Base-by-base conservation (phyloP, 2,113 vertebrate genomes). In the Callithrix jacchus region DNA sequence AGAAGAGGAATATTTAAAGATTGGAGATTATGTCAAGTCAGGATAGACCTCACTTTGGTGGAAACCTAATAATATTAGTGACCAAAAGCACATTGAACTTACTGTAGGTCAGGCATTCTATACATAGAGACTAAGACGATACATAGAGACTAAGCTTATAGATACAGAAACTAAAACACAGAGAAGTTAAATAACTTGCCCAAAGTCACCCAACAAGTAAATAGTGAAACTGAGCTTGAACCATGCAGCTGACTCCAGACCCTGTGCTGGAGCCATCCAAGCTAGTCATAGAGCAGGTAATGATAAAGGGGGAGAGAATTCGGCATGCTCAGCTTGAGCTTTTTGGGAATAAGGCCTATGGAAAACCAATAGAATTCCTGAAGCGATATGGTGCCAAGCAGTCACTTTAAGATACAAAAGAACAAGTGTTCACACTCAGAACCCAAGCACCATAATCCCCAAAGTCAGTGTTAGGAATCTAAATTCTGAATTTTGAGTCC, bases 1-100 rank as follows among this genome's bases (percentile, higher is more conserved):
- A 66, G 68, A 95, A 52, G 85, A 85, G 61, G 88, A 93, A 93
- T 68, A 83, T 94, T 92, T 80, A 37, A 42, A 25, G 11, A 77
- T 17, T 66, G 12, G 86, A 64, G 27, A 94, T 71, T 87, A 21
- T 87, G 21, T 49, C 93, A 93, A 95, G 49, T 86, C 85, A 94
- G 27, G 25, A 58, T 32, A 81, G 23, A 73, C 7, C 17, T 82
- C 16, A 47, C 45, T 82, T 52, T 13, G 20, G 30, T 89, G 61
- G 37, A 71, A 86, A 40, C 23, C 73, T 93, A 32, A 74, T 85
- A 40, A 77, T 27, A 89, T 32, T 77, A 76, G 10, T 27, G 32
- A 81, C 2, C 93, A 30, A 6, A 89, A 82, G 37, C 37, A 94
- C 25, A 35, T 42, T 40, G 7, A 16, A 66, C 5, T 52, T 64